Percentiles rank a stretch among this genome's conserved stretches.
Conservation (phyloP, 2,797 vertebrate genomes). For the Neopelma chrysocephalum region DNA sequence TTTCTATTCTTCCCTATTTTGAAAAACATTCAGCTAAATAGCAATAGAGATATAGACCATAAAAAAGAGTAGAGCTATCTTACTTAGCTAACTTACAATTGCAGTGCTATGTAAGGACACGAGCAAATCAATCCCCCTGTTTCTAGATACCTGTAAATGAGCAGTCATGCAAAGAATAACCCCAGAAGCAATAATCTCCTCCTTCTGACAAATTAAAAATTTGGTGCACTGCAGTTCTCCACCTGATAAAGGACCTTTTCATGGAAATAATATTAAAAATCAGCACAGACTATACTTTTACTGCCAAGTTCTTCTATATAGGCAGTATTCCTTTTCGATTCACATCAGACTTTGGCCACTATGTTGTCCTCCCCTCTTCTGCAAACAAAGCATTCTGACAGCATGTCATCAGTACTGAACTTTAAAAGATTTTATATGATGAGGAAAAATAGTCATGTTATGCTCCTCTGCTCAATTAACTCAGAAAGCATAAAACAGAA, state of each 20-base stretch:
- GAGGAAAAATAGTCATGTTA: not conserved
- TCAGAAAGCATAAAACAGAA: not conserved
- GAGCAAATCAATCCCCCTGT: not conserved
- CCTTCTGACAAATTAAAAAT: not conserved
- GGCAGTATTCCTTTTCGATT: slow-evolving; percentile 14
- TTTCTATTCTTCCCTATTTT: not conserved
- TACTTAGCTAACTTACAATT: not conserved
- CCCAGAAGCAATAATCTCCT: not conserved
- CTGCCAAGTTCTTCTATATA: not conserved
- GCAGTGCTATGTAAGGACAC: not conserved
- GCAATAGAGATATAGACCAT: not conserved
- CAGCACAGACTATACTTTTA: not conserved
- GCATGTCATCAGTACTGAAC: not conserved
- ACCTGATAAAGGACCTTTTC: not conserved
- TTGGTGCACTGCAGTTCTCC: not conserved
- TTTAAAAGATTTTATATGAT: not conserved
- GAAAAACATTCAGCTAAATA: not conserved
- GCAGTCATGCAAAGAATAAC: not conserved
- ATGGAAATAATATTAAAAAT: slow-evolving; percentile 5
- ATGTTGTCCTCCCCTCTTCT: not conserved
- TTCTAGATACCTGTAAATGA: not conserved
- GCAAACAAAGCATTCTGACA: slow-evolving; percentile 16
- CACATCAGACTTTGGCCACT: not conserved
- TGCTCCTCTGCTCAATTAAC: not conserved
- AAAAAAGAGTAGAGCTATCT: not conserved